Base-by-base conservation (phyloP, 2,113 vertebrate species). In the Harpagus bidentatus region DNA sequence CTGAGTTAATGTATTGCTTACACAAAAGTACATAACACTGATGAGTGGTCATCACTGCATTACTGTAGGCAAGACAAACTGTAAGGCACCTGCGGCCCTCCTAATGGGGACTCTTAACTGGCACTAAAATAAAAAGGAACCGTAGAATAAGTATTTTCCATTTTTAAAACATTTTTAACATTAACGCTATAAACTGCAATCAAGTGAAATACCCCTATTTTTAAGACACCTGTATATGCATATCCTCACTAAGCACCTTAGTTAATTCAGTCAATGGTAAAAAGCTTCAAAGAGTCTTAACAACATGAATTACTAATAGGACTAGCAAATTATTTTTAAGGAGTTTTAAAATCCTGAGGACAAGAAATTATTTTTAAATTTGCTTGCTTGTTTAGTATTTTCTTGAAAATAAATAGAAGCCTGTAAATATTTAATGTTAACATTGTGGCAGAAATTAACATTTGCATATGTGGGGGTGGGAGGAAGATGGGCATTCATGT, bases 401-500 rank as follows among this genome's bases (percentile, higher is more conserved):
- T 74, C 21, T 79, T 71, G 21, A 73, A 93, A 93, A 93, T n/a
- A 90, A 93, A 78, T 6, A 74, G 43, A 93, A 84, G 18, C 7
- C 26, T 42, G 55, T 53, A 92, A 95, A 95, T 84, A 92, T 84
- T 93, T 88, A 53, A 67, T 23, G 18, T 23, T 84, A 86, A 71
- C 6, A 31, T 20, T 78, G 42, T 59, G 61, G 56, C 23, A 95
- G 23, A 94, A 95, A 96, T 58, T 77, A 84, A 38, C 55, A 71
- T 76, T 73, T 67, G 65, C n/a, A 10, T 72, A 63, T 36, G 28
- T 8, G 7, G 23, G 8, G 25, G 15, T 52, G 21, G 47, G 21
- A 92, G 31, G 52, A 89, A 96, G 84, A 87, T 19, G 89, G 81
- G 70, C 77, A 96, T 89, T 87, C 52, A 65, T 76, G 89, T 79